Conservation (phyloP, 2,797 vertebrate genomes). For the Clamator glandarius region DNA sequence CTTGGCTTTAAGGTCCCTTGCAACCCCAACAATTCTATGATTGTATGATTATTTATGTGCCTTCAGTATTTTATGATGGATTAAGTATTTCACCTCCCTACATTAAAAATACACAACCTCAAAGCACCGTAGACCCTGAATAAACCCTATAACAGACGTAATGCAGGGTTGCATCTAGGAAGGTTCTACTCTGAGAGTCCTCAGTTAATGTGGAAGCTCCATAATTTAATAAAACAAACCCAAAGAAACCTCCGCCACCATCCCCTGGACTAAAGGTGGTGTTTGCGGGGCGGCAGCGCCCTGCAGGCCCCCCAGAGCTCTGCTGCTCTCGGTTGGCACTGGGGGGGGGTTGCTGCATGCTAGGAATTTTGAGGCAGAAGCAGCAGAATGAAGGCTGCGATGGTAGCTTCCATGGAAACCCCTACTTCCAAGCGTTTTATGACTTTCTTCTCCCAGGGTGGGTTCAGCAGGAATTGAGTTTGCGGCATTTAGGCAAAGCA, state of each 20-base stretch:
- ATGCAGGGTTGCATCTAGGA: background rate
- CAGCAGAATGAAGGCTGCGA: background rate
- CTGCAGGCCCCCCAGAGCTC: background rate
- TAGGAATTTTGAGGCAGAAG: background rate
- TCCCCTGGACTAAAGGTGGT: background rate
- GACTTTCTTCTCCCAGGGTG: background rate
- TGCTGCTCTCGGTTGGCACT: background rate
- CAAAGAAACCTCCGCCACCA: too few species aligned
- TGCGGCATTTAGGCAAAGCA: background rate
- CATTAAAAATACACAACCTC: background rate
- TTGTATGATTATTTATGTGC: background rate
- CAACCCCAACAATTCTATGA: too few species aligned
- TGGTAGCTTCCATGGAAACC: conserved; percentile 36
- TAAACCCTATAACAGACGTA: background rate
- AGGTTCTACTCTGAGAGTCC: background rate
- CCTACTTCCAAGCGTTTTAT: background rate
- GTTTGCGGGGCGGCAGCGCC: background rate
- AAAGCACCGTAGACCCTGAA: background rate
- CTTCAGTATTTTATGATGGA: background rate
- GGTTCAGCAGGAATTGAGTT: background rate
- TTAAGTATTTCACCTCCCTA: background rate
- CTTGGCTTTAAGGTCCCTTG: too few species aligned
- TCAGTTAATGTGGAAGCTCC: background rate
- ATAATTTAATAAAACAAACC: background rate
- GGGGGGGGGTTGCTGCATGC: background rate